A percentile compares a stretch with the other conserved stretches of the same genome.
These are phyloP conservation scores for Acanthopleura granulata DNA, from an alignment of 2,888 invertebrate genomes.

Conservation along the genomic window DNA sequence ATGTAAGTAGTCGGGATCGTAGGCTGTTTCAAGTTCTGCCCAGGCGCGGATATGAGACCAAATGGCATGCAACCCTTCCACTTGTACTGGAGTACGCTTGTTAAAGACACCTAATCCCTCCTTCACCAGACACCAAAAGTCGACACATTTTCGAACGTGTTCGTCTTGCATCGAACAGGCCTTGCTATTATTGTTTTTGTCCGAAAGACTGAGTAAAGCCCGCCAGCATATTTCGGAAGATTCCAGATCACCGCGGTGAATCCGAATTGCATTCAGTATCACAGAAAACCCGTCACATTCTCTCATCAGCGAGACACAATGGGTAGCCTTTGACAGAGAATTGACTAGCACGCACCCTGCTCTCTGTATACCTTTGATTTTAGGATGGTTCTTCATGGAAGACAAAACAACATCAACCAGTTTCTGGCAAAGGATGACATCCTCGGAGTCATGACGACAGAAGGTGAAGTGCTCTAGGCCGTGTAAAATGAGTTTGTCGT, in stretches of 20 bases:
- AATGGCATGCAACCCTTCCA: background rate
- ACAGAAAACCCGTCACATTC: too few relatives aligned
- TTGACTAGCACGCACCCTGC: too few relatives aligned
- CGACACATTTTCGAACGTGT: background rate
- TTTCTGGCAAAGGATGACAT: too few relatives aligned
- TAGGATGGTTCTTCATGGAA: too few relatives aligned
- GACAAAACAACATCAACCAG: too few relatives aligned
- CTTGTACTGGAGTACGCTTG: background rate
- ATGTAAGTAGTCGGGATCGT: background rate
- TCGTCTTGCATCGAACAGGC: background rate
- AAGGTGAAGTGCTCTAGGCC: too few relatives aligned
- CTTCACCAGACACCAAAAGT: background rate
- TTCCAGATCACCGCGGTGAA: background rate
- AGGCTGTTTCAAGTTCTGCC: background rate
- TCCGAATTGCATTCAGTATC: background rate
- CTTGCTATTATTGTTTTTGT: background rate
- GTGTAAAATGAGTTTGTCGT: too few relatives aligned
- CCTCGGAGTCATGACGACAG: too few relatives aligned
- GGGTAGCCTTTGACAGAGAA: too few relatives aligned
- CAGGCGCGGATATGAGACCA: background rate
- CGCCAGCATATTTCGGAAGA: constrained; percentile 2
- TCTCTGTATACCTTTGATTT: too few relatives aligned
- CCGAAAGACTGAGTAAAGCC: background rate
- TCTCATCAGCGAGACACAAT: too few relatives aligned
- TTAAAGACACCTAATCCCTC: background rate